Evolutionary conservation across 92 coral and sea anemone species (phyloP).

Genomic region (Porites cylindrica): DNA sequence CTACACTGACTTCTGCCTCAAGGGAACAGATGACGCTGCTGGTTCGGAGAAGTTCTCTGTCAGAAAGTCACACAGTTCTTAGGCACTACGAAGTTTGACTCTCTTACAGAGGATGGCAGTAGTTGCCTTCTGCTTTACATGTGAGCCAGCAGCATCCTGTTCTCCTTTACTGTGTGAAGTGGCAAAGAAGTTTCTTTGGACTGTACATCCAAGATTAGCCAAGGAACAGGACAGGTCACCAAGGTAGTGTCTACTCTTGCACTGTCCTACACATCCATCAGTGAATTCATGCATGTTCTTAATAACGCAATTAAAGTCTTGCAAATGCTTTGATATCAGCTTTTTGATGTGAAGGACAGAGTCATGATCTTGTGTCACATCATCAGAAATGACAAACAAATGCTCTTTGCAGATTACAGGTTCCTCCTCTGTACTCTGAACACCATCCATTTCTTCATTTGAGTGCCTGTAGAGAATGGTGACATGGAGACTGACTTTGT

Average conservation of each 20-base stretch:
- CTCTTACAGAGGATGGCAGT: slow-evolving; percentile 16
- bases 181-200: slow-evolving; percentile 46
- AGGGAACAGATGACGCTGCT: slow-evolving; percentile 10
- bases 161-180: slow-evolving; percentile 40
- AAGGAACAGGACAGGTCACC: slow-evolving; percentile 52
- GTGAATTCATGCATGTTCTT: slow-evolving; percentile 43
- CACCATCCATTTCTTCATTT: slow-evolving; percentile 21
- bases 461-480: slow-evolving; percentile 43
- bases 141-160: slow-evolving; percentile 45
- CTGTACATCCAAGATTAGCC: slow-evolving; percentile 20
- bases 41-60: slow-evolving; percentile 27
- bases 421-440: slow-evolving; percentile 29
- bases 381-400: slow-evolving; percentile 2
- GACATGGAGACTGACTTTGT: slow-evolving; percentile 56
- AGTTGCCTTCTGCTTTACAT: slow-evolving; percentile 46
- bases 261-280: slow-evolving; percentile 54
- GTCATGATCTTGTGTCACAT: not conserved
- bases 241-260: slow-evolving; percentile 40
- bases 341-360: not conserved
- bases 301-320: slow-evolving; percentile 7
- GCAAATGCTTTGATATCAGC: slow-evolving; percentile 21
- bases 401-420: not conserved
- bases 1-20: slow-evolving; percentile 3
- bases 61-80: slow-evolving; percentile 26
- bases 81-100: slow-evolving; percentile 19